These are phyloP conservation scores for Serranus cabrilla DNA, from an alignment of 2,797 vertebrate genomes.

Conservation along the genomic window DNA sequence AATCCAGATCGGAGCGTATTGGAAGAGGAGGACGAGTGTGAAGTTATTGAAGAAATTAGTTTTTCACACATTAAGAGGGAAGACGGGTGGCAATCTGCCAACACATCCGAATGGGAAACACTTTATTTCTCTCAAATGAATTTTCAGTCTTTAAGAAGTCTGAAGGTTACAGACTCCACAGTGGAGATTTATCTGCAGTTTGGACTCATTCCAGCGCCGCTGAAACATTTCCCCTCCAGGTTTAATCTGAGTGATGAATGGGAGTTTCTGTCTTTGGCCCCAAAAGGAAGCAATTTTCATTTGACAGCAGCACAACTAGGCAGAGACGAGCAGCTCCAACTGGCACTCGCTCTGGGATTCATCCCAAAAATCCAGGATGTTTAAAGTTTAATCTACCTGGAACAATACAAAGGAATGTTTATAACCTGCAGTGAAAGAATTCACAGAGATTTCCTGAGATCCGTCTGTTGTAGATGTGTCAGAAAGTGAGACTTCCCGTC, in stretches of 20 bases:
- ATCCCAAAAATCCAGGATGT: neutral
- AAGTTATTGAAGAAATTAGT: slow-evolving; percentile 37
- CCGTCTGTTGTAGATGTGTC: too few species aligned
- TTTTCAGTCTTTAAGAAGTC: slow-evolving; percentile 16
- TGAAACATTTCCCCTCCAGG: slow-evolving; percentile 5
- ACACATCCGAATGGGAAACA: neutral
- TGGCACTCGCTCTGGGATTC: neutral
- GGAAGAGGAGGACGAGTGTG: slow-evolving; percentile 29
- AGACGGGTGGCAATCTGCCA: slow-evolving; percentile 14
- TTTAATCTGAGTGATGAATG: slow-evolving; percentile 37
- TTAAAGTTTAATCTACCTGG: neutral
- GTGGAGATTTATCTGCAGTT: neutral
- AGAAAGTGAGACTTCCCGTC: too few species aligned
- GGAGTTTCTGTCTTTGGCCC: slow-evolving; percentile 37
- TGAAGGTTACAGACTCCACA: slow-evolving; percentile 17
- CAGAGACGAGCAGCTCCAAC: slow-evolving; percentile 12
- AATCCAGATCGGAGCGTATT: slow-evolving; percentile 13
- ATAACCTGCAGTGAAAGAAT: neutral
- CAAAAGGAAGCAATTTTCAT: slow-evolving; percentile 23
- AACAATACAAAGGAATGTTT: neutral
- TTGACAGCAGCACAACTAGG: slow-evolving; percentile 28
- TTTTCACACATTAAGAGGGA: slow-evolving; percentile 6
- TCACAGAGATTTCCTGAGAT: too few species aligned
- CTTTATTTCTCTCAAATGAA: slow-evolving; percentile 33
- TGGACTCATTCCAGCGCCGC: neutral